A percentile compares a stretch with the other conserved stretches of the same genome.
Evolutionary conservation across 1,140 invertebrate genomes (phyloP).

Genomic region (Zaprionus gabonicus): DNA sequence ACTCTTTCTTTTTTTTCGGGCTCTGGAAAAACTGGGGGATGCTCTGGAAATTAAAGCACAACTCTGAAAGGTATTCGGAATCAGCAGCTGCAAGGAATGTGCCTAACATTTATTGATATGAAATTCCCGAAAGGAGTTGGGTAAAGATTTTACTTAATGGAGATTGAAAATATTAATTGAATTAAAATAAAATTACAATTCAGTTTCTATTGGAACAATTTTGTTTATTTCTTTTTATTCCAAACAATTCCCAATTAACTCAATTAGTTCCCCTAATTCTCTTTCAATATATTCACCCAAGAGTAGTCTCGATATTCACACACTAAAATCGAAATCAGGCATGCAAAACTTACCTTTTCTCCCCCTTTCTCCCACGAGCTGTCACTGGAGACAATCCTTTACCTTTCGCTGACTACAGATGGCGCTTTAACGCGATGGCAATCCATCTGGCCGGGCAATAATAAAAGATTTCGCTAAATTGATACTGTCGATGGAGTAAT

Average conservation of each 20-base stretch:
- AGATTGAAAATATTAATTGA: not conserved
- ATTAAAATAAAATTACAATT: too few species aligned
- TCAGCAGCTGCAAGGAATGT: not conserved
- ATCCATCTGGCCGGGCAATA: conserved; percentile 75
- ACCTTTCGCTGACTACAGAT: conserved; percentile 74
- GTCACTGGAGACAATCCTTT: conserved; percentile 14
- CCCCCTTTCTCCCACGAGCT: not conserved
- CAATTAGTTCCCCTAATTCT: not conserved
- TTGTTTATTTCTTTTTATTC: not conserved
- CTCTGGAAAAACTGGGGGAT: conserved; percentile 6
- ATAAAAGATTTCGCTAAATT: conserved; percentile 84
- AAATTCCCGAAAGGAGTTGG: not conserved
- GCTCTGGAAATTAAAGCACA: not conserved
- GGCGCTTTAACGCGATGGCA: conserved; percentile 79
- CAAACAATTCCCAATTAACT: too few species aligned
- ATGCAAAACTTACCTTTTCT: not conserved
- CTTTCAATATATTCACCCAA: too few species aligned
- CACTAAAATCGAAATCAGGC: not conserved
- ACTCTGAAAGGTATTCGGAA: not conserved
- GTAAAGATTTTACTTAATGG: not conserved
- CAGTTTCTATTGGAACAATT: too few species aligned
- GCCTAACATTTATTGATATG: not conserved
- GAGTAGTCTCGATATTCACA: not conserved
- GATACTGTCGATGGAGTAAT: conserved; percentile 84
- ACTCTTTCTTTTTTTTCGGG: not conserved